A percentile compares a stretch with the other conserved stretches of the same genome.
Evolutionary conservation across 2,113 vertebrate species (phyloP).

Genomic region (Crotophaga sulcirostris): DNA sequence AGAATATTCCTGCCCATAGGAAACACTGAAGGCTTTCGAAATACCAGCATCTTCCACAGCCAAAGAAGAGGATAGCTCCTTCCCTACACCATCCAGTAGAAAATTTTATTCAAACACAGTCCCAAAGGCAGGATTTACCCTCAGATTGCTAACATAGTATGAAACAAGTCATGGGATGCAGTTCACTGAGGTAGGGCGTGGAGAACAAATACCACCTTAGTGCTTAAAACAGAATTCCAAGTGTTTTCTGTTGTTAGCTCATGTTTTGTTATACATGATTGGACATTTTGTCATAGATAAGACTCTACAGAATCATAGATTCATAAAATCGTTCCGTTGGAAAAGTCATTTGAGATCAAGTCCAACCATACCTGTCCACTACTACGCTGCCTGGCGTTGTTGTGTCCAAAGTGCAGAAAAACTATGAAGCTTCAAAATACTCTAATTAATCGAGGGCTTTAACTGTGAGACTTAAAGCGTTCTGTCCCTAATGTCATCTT

Average conservation of each 20-base stretch:
- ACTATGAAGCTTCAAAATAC: background rate
- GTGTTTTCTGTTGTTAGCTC: background rate
- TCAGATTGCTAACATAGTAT: background rate
- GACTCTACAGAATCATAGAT: too few relatives aligned
- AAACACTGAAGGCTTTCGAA: background rate
- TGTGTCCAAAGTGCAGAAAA: too few relatives aligned
- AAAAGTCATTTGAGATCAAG: too few relatives aligned
- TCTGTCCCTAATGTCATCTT: background rate
- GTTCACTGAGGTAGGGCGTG: background rate
- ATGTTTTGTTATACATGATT: background rate
- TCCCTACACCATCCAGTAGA: rapidly evolving
- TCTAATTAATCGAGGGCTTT: background rate
- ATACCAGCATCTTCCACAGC: background rate
- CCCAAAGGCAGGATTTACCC: background rate
- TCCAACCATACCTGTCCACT: too few relatives aligned
- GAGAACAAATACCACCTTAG: background rate
- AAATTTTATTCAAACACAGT: background rate
- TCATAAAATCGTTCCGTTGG: too few relatives aligned
- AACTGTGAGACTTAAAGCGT: background rate
- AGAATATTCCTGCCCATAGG: background rate
- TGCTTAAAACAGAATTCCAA: background rate
- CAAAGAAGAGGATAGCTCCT: background rate
- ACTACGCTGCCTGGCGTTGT: too few relatives aligned
- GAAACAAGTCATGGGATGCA: background rate
- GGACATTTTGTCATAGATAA: background rate